phyloP scores from a whole-genome alignment of 2,888 invertebrate genomes.

The Rhabditophanes sp. region DNA sequence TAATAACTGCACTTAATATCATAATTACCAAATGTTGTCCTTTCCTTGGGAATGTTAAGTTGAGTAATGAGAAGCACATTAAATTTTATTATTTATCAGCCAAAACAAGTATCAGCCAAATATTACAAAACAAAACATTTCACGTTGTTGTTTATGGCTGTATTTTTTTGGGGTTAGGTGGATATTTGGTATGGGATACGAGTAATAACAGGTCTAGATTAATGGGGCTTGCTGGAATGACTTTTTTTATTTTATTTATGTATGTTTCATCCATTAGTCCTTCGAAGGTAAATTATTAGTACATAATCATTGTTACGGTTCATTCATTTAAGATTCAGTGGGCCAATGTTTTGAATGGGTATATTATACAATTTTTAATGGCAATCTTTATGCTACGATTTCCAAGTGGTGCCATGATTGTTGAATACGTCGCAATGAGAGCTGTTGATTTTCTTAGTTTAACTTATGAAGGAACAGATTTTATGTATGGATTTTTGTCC shows the following conservation, averaged over 20 bases:
- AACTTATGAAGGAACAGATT: constrained; percentile 62
- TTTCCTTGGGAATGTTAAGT: too few species aligned
- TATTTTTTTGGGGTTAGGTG: too few species aligned
- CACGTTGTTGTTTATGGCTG: too few species aligned
- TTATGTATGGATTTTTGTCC: constrained; percentile 58
- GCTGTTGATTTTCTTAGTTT: constrained; percentile 62
- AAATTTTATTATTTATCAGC: too few species aligned
- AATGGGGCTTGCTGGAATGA: constrained; percentile 30
- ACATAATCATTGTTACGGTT: constrained; percentile 1
- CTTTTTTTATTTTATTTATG: constrained; percentile 31
- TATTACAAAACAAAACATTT: too few species aligned
- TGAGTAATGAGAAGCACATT: too few species aligned
- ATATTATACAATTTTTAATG: constrained; percentile 66
- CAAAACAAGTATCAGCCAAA: too few species aligned
- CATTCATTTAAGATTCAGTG: constrained; percentile 48
- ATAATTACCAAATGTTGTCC: too few species aligned
- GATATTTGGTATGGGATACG: constrained; percentile 20
- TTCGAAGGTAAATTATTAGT: constrained; percentile 18
- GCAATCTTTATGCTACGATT: constrained; percentile 70
- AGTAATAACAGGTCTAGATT: constrained; percentile 20
- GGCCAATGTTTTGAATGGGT: constrained; percentile 64
- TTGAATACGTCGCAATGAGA: too few species aligned
- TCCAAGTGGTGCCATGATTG: too few species aligned
- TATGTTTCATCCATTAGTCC: constrained; percentile 23
- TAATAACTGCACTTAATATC: too few species aligned